These are phyloP conservation scores for Agonopterix heracliana DNA, from an alignment of 2,888 invertebrate species.

Conservation along the genomic window DNA sequence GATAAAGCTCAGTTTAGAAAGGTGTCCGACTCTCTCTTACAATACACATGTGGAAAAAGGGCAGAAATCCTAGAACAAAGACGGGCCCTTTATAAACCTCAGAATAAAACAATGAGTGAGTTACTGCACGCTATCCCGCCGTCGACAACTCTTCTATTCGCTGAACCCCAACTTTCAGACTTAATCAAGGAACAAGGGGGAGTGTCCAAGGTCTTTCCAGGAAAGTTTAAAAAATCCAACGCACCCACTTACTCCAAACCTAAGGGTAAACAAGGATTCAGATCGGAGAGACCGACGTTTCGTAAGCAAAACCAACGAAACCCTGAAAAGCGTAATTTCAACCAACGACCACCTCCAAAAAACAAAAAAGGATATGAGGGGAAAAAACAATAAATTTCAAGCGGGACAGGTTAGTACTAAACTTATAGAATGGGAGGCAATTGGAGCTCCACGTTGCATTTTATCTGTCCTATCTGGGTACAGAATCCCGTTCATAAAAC, in stretches of 20 bases:
- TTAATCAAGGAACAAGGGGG: constrained; percentile 15
- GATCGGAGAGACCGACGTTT: not conserved
- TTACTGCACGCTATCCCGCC: constrained; percentile 15
- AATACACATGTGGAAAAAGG: constrained; percentile 11
- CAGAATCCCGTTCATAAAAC: constrained; percentile 9
- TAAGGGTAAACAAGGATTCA: not conserved
- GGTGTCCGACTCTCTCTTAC: constrained; percentile 9
- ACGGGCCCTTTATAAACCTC: constrained; percentile 5
- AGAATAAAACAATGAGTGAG: constrained; percentile 11
- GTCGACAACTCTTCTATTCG: constrained; percentile 13
- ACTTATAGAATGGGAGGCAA: not conserved
- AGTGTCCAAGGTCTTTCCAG: constrained; percentile 12
- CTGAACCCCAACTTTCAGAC: constrained; percentile 10
- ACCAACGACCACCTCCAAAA: not conserved
- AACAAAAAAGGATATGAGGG: not conserved
- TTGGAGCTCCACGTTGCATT: not conserved
- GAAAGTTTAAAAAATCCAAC: not conserved
- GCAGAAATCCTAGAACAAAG: constrained; percentile 8
- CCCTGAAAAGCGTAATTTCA: not conserved
- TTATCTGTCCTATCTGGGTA: constrained; percentile 7
- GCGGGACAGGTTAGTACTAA: not conserved
- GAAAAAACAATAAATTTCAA: not conserved
- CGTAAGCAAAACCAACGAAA: not conserved
- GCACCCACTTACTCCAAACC: not conserved
- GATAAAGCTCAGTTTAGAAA: constrained; percentile 4